These are phyloP conservation scores for Ctenochaetus hawaiiensis DNA, from an alignment of 2,797 vertebrate species.

Conservation along the genomic window DNA sequence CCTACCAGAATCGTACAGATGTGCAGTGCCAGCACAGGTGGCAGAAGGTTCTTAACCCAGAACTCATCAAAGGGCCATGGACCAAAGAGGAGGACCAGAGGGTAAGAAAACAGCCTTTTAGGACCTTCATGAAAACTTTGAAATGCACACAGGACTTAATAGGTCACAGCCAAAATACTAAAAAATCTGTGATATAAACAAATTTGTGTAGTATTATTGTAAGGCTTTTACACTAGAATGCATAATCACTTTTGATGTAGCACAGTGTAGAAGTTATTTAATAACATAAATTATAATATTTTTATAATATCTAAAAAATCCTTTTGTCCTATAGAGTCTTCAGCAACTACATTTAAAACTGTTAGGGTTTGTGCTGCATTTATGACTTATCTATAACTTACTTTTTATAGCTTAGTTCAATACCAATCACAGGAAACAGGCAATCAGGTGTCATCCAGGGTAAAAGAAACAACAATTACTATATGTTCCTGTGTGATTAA, in stretches of 20 bases:
- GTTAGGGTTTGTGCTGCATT: not conserved
- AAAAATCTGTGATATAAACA: not conserved
- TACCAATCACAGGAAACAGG: constrained; percentile 33
- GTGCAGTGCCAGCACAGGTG: constrained; percentile 99
- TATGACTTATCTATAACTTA: not conserved
- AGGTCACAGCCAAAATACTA: not conserved
- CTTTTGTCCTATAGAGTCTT: not conserved
- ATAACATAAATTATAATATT: not conserved
- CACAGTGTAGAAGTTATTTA: not conserved
- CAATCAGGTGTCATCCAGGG: constrained; percentile 27
- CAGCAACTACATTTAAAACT: not conserved
- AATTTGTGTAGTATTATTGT: not conserved
- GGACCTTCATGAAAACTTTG: not conserved
- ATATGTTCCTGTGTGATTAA: constrained; percentile 62
- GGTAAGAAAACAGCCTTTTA: constrained; percentile 83
- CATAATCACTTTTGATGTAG: not conserved
- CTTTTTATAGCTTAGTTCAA: constrained; percentile 11
- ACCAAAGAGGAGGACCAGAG: constrained; percentile 99
- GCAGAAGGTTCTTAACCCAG: constrained; percentile 99
- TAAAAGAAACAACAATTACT: constrained; percentile 42
- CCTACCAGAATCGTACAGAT: constrained; percentile 94
- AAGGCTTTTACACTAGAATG: not conserved
- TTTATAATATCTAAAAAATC: not conserved
- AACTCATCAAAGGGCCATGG: constrained; percentile 99
- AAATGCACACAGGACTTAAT: not conserved